Percentiles rank a stretch among this genome's conserved stretches.
phyloP scores from a whole-genome alignment of 1,140 invertebrate species.

The Physella acuta region DNA sequence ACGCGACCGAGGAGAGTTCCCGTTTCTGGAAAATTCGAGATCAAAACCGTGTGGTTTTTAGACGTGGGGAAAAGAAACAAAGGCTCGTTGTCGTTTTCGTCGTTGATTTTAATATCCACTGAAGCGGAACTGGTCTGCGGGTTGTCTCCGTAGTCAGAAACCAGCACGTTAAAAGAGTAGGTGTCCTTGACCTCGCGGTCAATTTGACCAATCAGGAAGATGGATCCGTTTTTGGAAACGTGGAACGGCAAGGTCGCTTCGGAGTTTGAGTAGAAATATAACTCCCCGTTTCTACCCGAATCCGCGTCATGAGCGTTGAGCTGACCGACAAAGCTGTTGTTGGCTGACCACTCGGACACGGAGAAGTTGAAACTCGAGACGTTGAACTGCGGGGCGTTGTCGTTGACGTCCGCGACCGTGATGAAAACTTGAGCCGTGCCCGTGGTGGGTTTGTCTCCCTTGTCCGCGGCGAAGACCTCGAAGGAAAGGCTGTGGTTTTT shows the following conservation, averaged over 20 bases:
- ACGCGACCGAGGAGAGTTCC: constrained; percentile 66
- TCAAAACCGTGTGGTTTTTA: constrained; percentile 75
- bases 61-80: constrained; percentile 72
- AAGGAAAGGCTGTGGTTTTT: constrained; percentile 21
- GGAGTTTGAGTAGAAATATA: constrained; percentile 44
- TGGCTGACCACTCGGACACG: constrained; percentile 35
- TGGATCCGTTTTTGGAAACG: constrained; percentile 75
- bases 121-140: constrained; percentile 29
- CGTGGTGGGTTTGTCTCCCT: constrained; percentile 62
- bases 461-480: constrained; percentile 29
- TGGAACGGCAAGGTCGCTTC: constrained; percentile 37
- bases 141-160: constrained; percentile 62
- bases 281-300: constrained; percentile 68
- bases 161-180: constrained; percentile 80
- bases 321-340: constrained; percentile 29
- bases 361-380: constrained; percentile 35
- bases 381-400: constrained; percentile 57
- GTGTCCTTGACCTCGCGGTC: constrained; percentile 80
- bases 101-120: constrained; percentile 35
- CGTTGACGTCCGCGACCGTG: constrained; percentile 73
- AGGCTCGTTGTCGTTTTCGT: constrained; percentile 47
- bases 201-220: constrained; percentile 87
- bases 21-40: constrained; percentile 75
- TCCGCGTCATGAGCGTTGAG: constrained; percentile 78
- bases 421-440: constrained; percentile 90